Evolutionary conservation across 2,888 invertebrate genomes (phyloP).

Genomic region (Empis stercorea): DNA sequence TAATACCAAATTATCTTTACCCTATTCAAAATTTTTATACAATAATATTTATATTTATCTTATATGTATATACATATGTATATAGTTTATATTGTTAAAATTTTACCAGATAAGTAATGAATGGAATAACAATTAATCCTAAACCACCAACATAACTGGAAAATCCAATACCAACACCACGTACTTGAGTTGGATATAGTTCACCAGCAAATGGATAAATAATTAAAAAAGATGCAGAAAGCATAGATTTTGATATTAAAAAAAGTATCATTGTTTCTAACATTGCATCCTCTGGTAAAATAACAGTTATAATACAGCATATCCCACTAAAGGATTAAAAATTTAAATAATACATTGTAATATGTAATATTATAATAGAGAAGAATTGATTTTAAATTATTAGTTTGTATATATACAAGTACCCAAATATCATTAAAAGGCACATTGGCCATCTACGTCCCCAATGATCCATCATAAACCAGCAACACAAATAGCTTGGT

Average conservation of each 20-base stretch:
- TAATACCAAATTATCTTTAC: constrained; percentile 68
- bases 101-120: constrained; percentile 80
- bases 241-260: constrained; percentile 72
- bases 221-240: constrained; percentile 81
- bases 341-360: neutral
- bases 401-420: too few species aligned
- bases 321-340: constrained; percentile 50
- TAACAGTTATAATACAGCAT: constrained; percentile 72
- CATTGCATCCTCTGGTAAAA: constrained; percentile 65
- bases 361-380: neutral
- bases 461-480: constrained; percentile 79
- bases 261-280: constrained; percentile 61
- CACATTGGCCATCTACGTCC: constrained; percentile 82
- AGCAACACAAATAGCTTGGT: constrained; percentile 76
- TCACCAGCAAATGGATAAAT: constrained; percentile 90
- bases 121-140: constrained; percentile 79
- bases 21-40: constrained; percentile 41
- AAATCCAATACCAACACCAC: constrained; percentile 81
- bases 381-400: constrained; percentile 28
- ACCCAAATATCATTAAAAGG: constrained; percentile 72
- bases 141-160: constrained; percentile 84
- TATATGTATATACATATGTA: too few species aligned
- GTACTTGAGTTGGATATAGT: constrained; percentile 76
- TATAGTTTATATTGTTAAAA: neutral
- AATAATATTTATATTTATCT: neutral